Conservation (phyloP, 2,113 vertebrate genomes). For the Hirundichthys speculiger region DNA sequence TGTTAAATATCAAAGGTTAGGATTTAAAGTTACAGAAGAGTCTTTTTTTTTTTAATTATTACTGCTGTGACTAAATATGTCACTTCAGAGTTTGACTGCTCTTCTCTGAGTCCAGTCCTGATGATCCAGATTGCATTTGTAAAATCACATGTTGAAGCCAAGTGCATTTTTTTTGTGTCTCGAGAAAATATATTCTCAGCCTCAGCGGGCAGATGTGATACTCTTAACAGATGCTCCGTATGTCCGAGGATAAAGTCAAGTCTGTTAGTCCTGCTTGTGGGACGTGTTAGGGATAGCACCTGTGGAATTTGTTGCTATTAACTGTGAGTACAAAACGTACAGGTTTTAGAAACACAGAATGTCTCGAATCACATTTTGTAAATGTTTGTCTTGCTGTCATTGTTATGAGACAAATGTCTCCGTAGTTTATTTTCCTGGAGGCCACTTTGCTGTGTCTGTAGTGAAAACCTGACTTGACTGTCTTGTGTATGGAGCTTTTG, state of each 20-base stretch:
- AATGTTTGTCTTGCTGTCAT: constrained; percentile 23
- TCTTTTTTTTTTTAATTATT: constrained; percentile 5
- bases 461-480: constrained; percentile 1
- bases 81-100: constrained; percentile 15
- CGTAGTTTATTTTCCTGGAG: not conserved
- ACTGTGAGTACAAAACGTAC: no score
- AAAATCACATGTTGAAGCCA: constrained; percentile 8
- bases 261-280: no score
- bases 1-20: constrained; percentile 1
- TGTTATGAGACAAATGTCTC: constrained; percentile 34
- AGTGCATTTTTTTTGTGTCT: not conserved
- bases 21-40: no score
- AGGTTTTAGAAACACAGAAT: constrained; percentile 1
- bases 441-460: not conserved
- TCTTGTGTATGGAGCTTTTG: constrained; percentile 25
- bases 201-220: no score
- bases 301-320: no score
- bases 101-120: constrained; percentile 13
- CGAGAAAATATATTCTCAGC: no score
- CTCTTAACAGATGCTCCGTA: no score
- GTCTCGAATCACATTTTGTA: constrained; percentile 20
- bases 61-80: constrained; percentile 14
- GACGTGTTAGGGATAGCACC: no score
- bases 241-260: no score
- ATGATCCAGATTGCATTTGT: constrained; percentile 16